phyloP scores from a whole-genome alignment of 2,113 vertebrate species.

The Coptodon rendalli region DNA sequence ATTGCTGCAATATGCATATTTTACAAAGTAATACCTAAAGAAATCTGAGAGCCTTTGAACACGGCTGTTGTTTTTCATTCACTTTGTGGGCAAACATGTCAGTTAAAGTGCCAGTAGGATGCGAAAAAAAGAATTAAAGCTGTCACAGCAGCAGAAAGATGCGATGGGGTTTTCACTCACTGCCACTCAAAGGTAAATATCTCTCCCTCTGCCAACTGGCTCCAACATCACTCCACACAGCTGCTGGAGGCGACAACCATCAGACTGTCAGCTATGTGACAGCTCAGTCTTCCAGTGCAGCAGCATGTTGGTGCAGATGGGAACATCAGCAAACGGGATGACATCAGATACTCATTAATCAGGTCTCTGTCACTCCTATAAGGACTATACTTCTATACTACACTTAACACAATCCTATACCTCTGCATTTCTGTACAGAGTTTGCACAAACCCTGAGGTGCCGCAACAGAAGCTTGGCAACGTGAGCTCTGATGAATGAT shows the following conservation, averaged over 20 bases:
- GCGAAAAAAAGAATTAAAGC: neutral
- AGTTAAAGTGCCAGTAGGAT: neutral
- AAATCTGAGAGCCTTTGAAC: neutral
- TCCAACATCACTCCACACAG: neutral
- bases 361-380: neutral
- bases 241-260: constrained; percentile 24
- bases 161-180: neutral
- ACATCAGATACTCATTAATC: neutral
- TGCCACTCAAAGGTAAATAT: neutral
- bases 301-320: neutral
- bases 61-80: neutral
- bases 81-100: neutral
- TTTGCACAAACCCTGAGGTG: neutral
- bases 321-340: neutral
- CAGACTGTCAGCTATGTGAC: constrained; percentile 25
- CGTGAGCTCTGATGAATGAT: neutral
- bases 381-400: neutral
- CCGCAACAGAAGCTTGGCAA: rapidly evolving
- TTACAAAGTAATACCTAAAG: neutral
- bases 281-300: neutral
- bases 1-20: neutral
- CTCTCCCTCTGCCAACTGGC: neutral
- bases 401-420: neutral
- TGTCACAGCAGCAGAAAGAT: neutral
- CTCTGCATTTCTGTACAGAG: neutral